Percentiles rank a stretch among this genome's conserved stretches.
phyloP scores from a whole-genome alignment of 2,888 invertebrate genomes.

The Antheraea assamensis region DNA sequence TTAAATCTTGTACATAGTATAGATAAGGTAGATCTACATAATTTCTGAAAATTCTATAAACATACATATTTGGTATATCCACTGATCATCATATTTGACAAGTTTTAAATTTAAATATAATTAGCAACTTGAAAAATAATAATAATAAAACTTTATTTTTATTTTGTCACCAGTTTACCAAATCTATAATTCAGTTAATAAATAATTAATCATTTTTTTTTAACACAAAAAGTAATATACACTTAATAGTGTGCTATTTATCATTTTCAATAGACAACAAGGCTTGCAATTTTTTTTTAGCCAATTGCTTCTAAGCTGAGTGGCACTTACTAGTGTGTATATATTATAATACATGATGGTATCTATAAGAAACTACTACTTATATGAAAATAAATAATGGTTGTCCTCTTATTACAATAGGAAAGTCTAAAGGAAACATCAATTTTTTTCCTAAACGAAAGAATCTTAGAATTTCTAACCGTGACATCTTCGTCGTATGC shows the following conservation, averaged over 20 bases:
- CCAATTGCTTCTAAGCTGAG: not conserved
- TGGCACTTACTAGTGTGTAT: not conserved
- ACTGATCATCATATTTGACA: too few species aligned
- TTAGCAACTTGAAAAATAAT: too few species aligned
- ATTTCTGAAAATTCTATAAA: too few species aligned
- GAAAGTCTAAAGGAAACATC: not conserved
- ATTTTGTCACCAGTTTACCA: too few species aligned
- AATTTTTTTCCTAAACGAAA: not conserved
- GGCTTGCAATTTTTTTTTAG: not conserved
- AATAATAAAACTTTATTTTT: too few species aligned
- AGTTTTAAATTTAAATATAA: too few species aligned
- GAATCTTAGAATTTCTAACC: not conserved
- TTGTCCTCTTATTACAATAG: not conserved
- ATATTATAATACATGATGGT: not conserved
- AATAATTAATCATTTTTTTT: not conserved
- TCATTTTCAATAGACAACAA: not conserved
- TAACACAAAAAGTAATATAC: not conserved
- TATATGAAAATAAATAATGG: not conserved
- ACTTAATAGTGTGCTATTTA: too few species aligned
- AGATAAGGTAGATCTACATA: too few species aligned
- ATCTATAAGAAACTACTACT: not conserved
- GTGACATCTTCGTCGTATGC: not conserved
- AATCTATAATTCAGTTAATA: too few species aligned
- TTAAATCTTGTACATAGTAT: too few species aligned
- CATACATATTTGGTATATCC: too few species aligned